A percentile compares a stretch with the other conserved stretches of the same genome.
Evolutionary conservation across 2,888 invertebrate genomes (phyloP).

Genomic region (Sphecodes monilicornis): DNA sequence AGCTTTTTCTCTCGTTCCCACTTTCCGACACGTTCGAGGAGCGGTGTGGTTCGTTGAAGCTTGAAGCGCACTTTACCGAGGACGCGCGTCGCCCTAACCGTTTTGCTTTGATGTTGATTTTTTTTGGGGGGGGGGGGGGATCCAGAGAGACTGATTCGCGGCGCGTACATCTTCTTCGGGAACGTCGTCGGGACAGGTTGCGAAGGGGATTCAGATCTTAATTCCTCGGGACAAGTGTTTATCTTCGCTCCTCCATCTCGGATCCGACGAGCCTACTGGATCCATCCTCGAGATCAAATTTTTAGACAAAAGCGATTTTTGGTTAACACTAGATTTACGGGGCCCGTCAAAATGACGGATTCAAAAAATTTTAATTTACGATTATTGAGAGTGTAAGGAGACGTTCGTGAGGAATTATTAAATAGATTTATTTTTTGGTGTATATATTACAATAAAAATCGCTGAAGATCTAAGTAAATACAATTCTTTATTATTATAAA

Average conservation of each 20-base stretch:
- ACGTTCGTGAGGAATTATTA: too few relatives aligned
- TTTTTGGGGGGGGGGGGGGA: not conserved
- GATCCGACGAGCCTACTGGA: constrained; percentile 40
- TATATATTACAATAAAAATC: too few relatives aligned
- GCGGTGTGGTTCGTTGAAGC: not conserved
- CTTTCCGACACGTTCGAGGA: constrained; percentile 45
- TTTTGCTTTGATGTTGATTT: constrained; percentile 15
- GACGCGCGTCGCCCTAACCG: constrained; percentile 25
- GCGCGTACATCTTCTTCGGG: not conserved
- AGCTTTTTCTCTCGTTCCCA: constrained; percentile 19
- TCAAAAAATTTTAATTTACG: too few relatives aligned
- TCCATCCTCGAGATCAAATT: not conserved
- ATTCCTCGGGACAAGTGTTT: constrained; percentile 44
- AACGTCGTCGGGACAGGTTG: not conserved
- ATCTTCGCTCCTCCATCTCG: constrained; percentile 53
- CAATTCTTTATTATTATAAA: too few relatives aligned
- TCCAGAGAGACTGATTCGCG: not conserved
- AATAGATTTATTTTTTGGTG: too few relatives aligned
- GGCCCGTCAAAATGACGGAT: too few relatives aligned
- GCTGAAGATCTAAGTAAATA: too few relatives aligned
- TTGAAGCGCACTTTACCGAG: not conserved
- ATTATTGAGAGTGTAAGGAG: too few relatives aligned
- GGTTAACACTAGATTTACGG: too few relatives aligned
- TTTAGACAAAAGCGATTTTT: not conserved
- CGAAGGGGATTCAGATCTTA: constrained; percentile 35